Percentiles rank a stretch among this genome's conserved stretches.
These are phyloP conservation scores for Dunckerocampus dactyliophorus DNA, from an alignment of 2,113 vertebrate species.

Conservation along the genomic window DNA sequence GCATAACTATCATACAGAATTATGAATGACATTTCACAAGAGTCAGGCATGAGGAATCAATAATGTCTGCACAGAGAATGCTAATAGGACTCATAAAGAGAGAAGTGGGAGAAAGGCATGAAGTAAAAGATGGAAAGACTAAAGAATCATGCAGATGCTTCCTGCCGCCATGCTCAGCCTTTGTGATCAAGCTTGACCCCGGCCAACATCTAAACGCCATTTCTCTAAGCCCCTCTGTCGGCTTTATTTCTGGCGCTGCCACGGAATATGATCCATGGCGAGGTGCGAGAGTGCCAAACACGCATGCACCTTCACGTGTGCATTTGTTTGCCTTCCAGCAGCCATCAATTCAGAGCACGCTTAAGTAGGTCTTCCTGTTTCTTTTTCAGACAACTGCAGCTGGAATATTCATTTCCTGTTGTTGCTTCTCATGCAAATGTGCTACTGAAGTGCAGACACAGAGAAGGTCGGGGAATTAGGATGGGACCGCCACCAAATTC, in stretches of 20 bases:
- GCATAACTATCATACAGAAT: conserved; percentile 66
- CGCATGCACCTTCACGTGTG: not conserved
- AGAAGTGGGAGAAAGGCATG: conserved; percentile 41
- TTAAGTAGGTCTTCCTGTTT: conserved; percentile 3
- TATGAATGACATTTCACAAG: conserved; percentile 71
- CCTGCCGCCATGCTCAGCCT: too few species aligned
- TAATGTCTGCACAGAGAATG: conserved; percentile 66
- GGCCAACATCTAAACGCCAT: not conserved
- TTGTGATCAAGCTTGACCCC: too few species aligned
- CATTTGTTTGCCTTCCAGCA: not conserved
- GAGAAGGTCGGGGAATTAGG: not conserved
- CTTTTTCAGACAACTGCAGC: not conserved
- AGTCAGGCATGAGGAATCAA: conserved; percentile 70
- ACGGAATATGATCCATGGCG: conserved; percentile 55
- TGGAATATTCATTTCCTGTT: conserved; percentile 14
- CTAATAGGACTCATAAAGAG: conserved; percentile 54
- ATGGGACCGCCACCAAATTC: not conserved
- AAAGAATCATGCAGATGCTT: conserved; percentile 18
- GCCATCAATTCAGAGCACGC: conserved; percentile 8
- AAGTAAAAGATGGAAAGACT: conserved; percentile 35
- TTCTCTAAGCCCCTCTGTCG: conserved; percentile 21
- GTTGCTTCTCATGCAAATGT: conserved; percentile 2
- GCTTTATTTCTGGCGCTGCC: conserved; percentile 56
- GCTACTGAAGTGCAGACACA: not conserved
- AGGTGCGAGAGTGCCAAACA: conserved; percentile 32